These are phyloP conservation scores for Spinibarbus caldwelli DNA, from an alignment of 2,797 vertebrate species.

Conservation along the genomic window DNA sequence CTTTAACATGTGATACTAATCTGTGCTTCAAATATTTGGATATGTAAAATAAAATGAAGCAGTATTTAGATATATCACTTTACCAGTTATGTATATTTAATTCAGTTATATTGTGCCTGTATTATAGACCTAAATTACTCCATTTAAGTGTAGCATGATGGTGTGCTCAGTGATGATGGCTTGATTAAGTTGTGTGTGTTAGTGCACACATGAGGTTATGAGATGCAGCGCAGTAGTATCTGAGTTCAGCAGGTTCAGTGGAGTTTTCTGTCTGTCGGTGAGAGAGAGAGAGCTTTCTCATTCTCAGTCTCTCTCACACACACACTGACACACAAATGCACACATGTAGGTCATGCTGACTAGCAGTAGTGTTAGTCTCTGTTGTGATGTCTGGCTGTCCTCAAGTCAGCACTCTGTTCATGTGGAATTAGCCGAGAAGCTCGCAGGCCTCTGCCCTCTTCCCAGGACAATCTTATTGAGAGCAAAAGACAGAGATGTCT, in stretches of 20 bases:
- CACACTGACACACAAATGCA: conserved; percentile 17
- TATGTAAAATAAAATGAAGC: neutral
- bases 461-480: neutral
- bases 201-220: conserved; percentile 1
- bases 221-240: conserved; percentile 21
- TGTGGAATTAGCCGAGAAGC: conserved; percentile 1
- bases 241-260: conserved; percentile 46
- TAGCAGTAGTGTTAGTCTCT: conserved; percentile 32
- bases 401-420: conserved; percentile 33
- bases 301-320: neutral
- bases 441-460: conserved; percentile 16
- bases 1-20: conserved; percentile 7
- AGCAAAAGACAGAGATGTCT: neutral
- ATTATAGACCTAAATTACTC: neutral
- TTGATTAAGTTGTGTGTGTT: neutral
- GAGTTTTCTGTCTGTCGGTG: conserved; percentile 10
- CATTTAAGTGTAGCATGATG: neutral
- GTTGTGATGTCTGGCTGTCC: conserved; percentile 42
- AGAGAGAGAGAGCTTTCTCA: conserved; percentile 23
- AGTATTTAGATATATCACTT: neutral
- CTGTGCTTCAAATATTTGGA: conserved; percentile 10
- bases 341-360: conserved; percentile 55
- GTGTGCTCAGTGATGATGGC: neutral
- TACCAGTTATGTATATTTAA: neutral
- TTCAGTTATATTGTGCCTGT: neutral